phyloP scores from a whole-genome alignment of 1,140 invertebrate genomes.

The Zaprionus camerounensis region DNA sequence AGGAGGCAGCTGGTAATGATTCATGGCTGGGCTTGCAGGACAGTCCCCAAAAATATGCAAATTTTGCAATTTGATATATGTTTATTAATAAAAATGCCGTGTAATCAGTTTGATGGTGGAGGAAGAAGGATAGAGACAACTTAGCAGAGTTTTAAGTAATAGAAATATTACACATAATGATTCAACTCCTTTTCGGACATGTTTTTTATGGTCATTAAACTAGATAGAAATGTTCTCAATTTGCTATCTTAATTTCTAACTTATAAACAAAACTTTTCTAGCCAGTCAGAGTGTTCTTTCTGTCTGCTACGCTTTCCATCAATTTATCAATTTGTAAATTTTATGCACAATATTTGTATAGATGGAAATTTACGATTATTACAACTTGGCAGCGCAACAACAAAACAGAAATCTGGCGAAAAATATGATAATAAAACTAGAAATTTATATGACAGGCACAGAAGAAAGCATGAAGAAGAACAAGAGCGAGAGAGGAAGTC shows the following conservation, averaged over 20 bases:
- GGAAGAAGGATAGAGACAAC: background rate
- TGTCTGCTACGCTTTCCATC: constrained; percentile 20
- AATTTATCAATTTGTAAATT: constrained; percentile 40
- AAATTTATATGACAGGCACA: constrained; percentile 53
- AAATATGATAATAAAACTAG: constrained; percentile 78
- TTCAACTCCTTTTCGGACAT: background rate
- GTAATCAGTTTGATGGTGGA: constrained; percentile 30
- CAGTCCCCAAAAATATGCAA: constrained; percentile 43
- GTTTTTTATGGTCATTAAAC: background rate
- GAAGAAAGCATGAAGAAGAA: background rate
- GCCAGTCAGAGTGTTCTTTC: background rate
- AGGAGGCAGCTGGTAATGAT: constrained; percentile 19
- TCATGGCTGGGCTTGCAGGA: constrained; percentile 21
- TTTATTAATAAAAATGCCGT: constrained; percentile 12
- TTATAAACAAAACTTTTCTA: background rate
- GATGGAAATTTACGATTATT: constrained; percentile 59
- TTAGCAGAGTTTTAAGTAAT: background rate
- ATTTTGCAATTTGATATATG: constrained; percentile 50
- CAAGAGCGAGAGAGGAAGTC: background rate
- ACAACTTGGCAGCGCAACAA: constrained; percentile 21
- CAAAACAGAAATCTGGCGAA: constrained; percentile 35
- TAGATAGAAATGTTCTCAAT: background rate
- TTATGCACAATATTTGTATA: constrained; percentile 39
- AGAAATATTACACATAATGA: background rate
- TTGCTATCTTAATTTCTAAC: background rate